Conservation (phyloP, 1,140 invertebrate species). For the Fopius arisanus region DNA sequence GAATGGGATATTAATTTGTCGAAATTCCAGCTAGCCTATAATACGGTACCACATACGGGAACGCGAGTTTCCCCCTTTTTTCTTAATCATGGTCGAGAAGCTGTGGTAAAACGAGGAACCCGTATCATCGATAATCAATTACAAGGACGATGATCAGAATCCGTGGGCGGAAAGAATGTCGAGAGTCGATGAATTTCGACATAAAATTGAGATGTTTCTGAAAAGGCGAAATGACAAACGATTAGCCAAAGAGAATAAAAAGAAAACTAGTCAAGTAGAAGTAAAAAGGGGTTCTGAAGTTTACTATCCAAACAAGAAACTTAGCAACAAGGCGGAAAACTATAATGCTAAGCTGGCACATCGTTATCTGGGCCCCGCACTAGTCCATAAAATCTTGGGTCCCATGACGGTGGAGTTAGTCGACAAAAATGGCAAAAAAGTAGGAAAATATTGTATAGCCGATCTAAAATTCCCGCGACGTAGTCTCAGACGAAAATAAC, state of each 20-base stretch:
- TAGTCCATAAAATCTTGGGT: background rate
- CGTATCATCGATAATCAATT: background rate
- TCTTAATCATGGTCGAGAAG: slow-evolving; percentile 22
- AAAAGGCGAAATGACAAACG: slow-evolving; percentile 12
- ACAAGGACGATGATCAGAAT: background rate
- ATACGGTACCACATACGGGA: slow-evolving; percentile 25
- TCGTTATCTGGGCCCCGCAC: too few relatives aligned
- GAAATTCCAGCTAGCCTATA: too few relatives aligned
- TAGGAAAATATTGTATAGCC: slow-evolving; percentile 29
- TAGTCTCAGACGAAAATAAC: slow-evolving; percentile 12
- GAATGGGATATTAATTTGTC: too few relatives aligned
- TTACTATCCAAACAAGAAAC: slow-evolving; percentile 29
- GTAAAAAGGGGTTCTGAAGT: slow-evolving; percentile 27
- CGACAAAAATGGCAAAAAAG: slow-evolving; percentile 19
- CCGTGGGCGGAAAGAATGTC: background rate
- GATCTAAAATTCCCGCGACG: slow-evolving; percentile 17
- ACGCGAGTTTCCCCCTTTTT: slow-evolving; percentile 25
- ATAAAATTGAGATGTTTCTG: slow-evolving; percentile 26
- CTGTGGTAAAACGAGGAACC: background rate
- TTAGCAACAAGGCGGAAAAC: slow-evolving; percentile 23
- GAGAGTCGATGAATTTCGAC: slow-evolving; percentile 24
- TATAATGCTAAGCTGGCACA: slow-evolving; percentile 22
- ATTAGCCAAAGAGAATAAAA: slow-evolving; percentile 14
- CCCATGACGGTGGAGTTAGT: slow-evolving; percentile 27
- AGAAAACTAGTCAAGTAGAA: background rate